These are phyloP conservation scores for Trematocara unimaculatum DNA, from an alignment of 2,113 vertebrate genomes.

Conservation along the genomic window DNA sequence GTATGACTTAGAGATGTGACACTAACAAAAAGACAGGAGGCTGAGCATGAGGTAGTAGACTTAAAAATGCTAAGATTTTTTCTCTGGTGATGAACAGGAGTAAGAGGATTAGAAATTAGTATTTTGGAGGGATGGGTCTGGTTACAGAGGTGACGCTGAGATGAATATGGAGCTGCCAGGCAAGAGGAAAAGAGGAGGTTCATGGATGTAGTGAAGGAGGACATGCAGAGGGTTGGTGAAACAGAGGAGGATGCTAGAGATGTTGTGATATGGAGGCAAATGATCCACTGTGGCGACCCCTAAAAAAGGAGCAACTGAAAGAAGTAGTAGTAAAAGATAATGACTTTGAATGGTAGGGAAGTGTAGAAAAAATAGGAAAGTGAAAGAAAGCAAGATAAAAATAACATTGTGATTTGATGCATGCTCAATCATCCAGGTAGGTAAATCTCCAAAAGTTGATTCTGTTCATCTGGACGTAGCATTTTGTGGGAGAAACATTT, in stretches of 20 bases:
- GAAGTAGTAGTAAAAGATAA: background rate
- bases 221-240: background rate
- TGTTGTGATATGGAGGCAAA: background rate
- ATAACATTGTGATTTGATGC: rapidly evolving
- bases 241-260: background rate
- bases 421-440: background rate
- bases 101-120: background rate
- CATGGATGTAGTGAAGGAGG: background rate
- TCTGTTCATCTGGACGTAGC: background rate
- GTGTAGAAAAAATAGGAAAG: background rate
- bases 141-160: background rate
- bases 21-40: background rate
- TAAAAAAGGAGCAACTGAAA: background rate
- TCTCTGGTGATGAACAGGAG: background rate
- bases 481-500: background rate
- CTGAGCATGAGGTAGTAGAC: background rate
- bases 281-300: background rate
- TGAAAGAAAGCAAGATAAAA: background rate
- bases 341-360: background rate
- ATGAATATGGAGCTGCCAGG: background rate
- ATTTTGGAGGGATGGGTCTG: background rate
- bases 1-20: background rate
- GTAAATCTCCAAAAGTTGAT: background rate
- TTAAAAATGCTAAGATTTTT: background rate
- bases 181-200: background rate